Evolutionary conservation across 2,113 vertebrate species (phyloP).

Genomic region (Suricata suricatta): DNA sequence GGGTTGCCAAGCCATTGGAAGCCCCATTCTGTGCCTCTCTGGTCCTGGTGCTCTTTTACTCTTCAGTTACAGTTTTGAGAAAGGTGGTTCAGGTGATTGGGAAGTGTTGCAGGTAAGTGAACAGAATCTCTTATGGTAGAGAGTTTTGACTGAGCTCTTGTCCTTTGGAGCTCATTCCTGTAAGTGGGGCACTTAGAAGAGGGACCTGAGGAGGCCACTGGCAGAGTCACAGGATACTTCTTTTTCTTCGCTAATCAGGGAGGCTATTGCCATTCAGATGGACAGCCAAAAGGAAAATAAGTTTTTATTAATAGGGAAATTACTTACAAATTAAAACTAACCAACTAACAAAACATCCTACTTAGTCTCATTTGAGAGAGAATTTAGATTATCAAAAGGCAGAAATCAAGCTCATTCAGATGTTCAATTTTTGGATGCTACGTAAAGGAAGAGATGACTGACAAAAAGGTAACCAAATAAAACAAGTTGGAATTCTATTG

Average conservation of each 20-base stretch:
- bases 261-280: not conserved
- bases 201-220: not conserved
- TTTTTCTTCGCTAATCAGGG: not conserved
- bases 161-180: conserved; percentile 47
- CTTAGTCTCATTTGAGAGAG: not conserved
- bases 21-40: conserved; percentile 73
- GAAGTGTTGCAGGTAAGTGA: conserved; percentile 79
- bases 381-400: conserved; percentile 26
- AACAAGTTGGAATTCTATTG: not conserved
- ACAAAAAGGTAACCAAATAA: conserved; percentile 31
- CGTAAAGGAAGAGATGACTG: not conserved
- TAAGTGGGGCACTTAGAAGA: conserved; percentile 8
- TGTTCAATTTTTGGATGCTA: conserved; percentile 25
- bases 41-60: conserved; percentile 76
- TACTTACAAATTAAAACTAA: conserved; percentile 7
- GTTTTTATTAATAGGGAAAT: conserved; percentile 26
- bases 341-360: not conserved
- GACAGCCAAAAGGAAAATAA: conserved; percentile 14
- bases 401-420: not conserved
- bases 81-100: conserved; percentile 75
- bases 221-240: not conserved
- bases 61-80: conserved; percentile 66
- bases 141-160: conserved; percentile 43
- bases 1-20: conserved; percentile 58
- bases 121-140: conserved; percentile 50